phyloP scores from a whole-genome alignment of 2,113 vertebrate species.

The Electrona antarctica region DNA sequence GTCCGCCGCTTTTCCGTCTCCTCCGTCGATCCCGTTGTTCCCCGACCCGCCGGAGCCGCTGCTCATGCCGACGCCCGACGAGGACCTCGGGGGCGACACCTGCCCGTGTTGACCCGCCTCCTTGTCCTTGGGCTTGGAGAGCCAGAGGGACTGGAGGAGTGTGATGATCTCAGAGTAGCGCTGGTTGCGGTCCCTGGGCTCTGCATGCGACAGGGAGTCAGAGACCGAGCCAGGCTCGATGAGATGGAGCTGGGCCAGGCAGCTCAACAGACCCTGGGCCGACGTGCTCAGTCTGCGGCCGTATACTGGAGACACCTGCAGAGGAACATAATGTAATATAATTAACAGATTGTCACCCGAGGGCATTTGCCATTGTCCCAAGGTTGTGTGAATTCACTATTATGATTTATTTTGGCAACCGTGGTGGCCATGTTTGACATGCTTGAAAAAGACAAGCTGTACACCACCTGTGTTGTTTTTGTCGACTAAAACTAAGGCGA shows the following conservation, averaged over 20 bases:
- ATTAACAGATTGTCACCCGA: too few species aligned
- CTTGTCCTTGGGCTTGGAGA: slow-evolving; percentile 50
- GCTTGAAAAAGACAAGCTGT: too few species aligned
- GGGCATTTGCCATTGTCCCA: too few species aligned
- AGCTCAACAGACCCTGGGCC: slow-evolving; percentile 80
- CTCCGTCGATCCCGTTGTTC: slow-evolving; percentile 69
- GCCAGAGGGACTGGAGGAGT: slow-evolving; percentile 85
- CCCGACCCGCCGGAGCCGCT: slow-evolving; percentile 86
- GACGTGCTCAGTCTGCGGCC: slow-evolving; percentile 84
- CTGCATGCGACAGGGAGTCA: too few species aligned
- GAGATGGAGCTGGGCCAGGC: slow-evolving; percentile 83
- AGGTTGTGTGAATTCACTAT: too few species aligned
- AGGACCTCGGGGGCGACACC: slow-evolving; percentile 80
- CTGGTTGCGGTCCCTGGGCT: slow-evolving; percentile 35
- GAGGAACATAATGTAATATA: neutral
- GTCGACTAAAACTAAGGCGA: too few species aligned
- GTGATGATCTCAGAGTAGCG: slow-evolving; percentile 78
- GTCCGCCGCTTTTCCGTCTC: slow-evolving; percentile 30
- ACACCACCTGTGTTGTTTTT: too few species aligned
- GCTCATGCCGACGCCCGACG: slow-evolving; percentile 86
- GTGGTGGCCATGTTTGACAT: too few species aligned
- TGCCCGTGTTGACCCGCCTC: slow-evolving; percentile 47
- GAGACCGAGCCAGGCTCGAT: slow-evolving; percentile 74
- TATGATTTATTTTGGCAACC: too few species aligned
- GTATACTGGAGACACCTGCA: slow-evolving; percentile 79